Evolutionary conservation across 2,888 invertebrate genomes (phyloP), one percentile per base, ranked within the genome.

Genomic region (Neoitamus cyanurus): DNA sequence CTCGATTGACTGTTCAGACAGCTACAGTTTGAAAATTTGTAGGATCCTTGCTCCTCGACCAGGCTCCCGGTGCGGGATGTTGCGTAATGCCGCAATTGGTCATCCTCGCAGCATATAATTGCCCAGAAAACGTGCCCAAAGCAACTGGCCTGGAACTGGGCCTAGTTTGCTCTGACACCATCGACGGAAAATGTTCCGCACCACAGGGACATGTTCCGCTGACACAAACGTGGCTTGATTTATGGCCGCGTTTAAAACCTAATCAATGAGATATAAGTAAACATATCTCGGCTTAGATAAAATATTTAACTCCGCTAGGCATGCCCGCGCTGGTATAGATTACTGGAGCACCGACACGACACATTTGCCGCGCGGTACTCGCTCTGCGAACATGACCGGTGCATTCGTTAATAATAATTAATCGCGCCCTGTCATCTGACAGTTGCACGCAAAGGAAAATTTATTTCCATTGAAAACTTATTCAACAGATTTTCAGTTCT

Each of bases 341-440:
- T 77, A 46, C 36, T 58, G 58, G 77, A 30, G 77, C 77, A 46
- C 42, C 73, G 73, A 77, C 20, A 72, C 36, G n/a, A 5, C 34
- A 13, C 28, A 25, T 46, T 13, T 30, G 9, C n/a, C 70, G 48
- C 46, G 20, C 78, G 4, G 7, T 28, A 28, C 42, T 7, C n/a
- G 75, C 20, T 11, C 36, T n/a, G 20, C 20, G 36, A 77, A 25
- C 78, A 48, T 48, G 31, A 31, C 42, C 80, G 68, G 48, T 31
- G 42, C 83, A 83, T 83, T 83, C 83, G 83, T 83, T 83, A 82
- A 85, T 84, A 85, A 85, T 85, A 85, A 85, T 85, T 85, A 85
- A 85, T 85, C 85, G 85, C 73, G 68, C 75, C 69, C 83, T 85
- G 85, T 85, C 85, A 84, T 83, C 85, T 83, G 75, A 83, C 82